phyloP scores from a whole-genome alignment of 2,888 invertebrate genomes.

The Ormyrus rosae region DNA sequence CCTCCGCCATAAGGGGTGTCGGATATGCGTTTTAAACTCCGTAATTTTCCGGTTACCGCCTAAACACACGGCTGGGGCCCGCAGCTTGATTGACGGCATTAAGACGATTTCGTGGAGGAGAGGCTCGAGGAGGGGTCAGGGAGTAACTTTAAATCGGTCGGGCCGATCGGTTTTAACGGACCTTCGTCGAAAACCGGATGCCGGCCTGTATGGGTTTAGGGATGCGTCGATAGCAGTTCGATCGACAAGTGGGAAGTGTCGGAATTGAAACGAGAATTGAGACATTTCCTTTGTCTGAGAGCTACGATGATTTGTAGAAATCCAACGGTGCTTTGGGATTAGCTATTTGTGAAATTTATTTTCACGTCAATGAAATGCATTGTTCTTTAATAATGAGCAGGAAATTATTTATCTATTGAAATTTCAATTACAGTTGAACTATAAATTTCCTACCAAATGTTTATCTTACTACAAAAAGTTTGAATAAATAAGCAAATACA shows the following conservation, averaged over 20 bases:
- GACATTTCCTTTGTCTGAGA: slow-evolving; percentile 18
- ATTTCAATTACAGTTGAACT: too few relatives aligned
- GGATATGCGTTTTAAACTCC: slow-evolving; percentile 17
- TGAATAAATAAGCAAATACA: too few relatives aligned
- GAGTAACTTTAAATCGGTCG: slow-evolving; percentile 14
- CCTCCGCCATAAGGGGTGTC: slow-evolving; percentile 6
- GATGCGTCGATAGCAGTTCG: neutral
- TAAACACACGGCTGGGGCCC: slow-evolving; percentile 25
- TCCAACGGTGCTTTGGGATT: neutral
- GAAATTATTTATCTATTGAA: too few relatives aligned
- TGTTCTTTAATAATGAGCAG: too few relatives aligned
- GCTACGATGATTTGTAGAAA: neutral
- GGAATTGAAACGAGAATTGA: neutral
- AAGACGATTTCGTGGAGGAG: slow-evolving; percentile 39
- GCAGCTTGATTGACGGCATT: slow-evolving; percentile 52
- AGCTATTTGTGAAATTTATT: too few relatives aligned
- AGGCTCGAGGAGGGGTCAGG: neutral
- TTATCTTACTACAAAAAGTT: too few relatives aligned
- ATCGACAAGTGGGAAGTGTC: slow-evolving; percentile 36
- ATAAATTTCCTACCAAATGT: too few relatives aligned
- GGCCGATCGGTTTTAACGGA: slow-evolving; percentile 30
- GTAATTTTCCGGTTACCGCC: slow-evolving; percentile 45
- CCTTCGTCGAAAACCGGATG: slow-evolving; percentile 25
- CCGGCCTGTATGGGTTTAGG: neutral
- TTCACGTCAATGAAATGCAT: too few relatives aligned